phyloP scores from a whole-genome alignment of 2,113 vertebrate species.

The Seriola rivoliana region DNA sequence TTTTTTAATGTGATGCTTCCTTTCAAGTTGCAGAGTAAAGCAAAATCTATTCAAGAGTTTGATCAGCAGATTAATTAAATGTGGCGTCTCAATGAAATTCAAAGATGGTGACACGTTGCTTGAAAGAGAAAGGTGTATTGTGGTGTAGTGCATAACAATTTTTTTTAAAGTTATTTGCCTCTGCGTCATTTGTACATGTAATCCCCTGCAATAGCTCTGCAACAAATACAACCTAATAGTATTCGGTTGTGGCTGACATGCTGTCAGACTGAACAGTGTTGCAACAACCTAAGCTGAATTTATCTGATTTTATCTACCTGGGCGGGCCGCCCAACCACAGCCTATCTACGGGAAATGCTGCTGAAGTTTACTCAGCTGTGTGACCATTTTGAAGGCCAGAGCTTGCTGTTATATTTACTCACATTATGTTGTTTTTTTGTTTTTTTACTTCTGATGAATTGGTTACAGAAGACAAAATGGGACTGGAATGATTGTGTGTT shows the following conservation, averaged over 20 bases:
- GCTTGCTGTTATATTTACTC: background rate
- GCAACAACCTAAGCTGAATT: too few relatives aligned
- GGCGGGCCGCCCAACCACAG: too few relatives aligned
- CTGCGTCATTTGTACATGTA: background rate
- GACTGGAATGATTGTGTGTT: slow-evolving; percentile 2
- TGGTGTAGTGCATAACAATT: too few relatives aligned
- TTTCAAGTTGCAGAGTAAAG: too few relatives aligned
- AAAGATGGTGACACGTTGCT: too few relatives aligned
- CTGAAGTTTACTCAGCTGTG: background rate
- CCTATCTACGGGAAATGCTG: too few relatives aligned
- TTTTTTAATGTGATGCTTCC: too few relatives aligned
- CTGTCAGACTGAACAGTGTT: background rate
- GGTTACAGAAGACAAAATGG: slow-evolving; percentile 1
- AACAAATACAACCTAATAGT: background rate
- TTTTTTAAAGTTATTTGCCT: too few relatives aligned
- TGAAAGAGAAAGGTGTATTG: background rate
- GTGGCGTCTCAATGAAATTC: background rate
- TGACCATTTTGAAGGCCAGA: background rate
- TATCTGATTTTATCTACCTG: too few relatives aligned
- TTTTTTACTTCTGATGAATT: slow-evolving; percentile 3
- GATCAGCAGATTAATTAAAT: background rate
- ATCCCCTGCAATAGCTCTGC: background rate
- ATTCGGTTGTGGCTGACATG: background rate
- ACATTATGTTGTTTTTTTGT: background rate
- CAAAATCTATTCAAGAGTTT: background rate